Conservation (phyloP, 2,113 vertebrate genomes). For the Clarias gariepinus region DNA sequence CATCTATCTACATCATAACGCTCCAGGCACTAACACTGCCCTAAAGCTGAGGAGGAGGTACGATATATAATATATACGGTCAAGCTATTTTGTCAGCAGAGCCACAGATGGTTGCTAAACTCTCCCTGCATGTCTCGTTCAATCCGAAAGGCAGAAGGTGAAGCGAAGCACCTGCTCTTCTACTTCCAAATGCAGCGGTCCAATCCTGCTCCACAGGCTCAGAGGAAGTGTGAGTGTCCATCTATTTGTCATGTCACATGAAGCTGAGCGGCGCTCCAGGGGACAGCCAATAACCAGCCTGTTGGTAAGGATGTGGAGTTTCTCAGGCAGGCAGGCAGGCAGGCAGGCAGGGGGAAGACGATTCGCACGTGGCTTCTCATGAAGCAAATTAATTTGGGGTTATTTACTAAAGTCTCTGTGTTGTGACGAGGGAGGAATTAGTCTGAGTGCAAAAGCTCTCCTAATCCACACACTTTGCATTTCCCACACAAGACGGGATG, state of each 20-base stretch:
- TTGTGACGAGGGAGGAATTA: constrained; percentile 45
- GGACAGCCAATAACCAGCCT: constrained; percentile 64
- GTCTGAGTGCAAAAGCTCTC: constrained; percentile 28
- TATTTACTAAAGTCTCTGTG: constrained; percentile 60
- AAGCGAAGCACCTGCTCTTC: constrained; percentile 38
- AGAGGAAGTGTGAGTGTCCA: constrained; percentile 39
- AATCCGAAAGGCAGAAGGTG: constrained; percentile 36
- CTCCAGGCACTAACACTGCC: not conserved
- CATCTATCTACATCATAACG: not conserved
- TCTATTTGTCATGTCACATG: constrained; percentile 70
- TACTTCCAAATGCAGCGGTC: constrained; percentile 51
- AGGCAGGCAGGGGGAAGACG: constrained; percentile 12
- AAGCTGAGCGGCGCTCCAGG: constrained; percentile 62
- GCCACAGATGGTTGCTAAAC: constrained; percentile 49
- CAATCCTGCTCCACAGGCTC: constrained; percentile 13
- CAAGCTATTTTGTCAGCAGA: constrained; percentile 45
- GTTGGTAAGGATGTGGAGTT: constrained; percentile 45
- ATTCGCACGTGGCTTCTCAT: constrained; percentile 51
- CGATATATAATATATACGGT: constrained; percentile 19
- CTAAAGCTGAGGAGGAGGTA: not conserved
- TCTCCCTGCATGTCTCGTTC: constrained; percentile 33
- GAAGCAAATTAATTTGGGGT: constrained; percentile 60
- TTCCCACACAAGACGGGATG: not conserved
- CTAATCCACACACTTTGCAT: constrained; percentile 21
- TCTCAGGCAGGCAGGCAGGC: not conserved